Base-by-base conservation (phyloP, 2,888 invertebrate genomes). In the Synanthedon andrenaeformis region DNA sequence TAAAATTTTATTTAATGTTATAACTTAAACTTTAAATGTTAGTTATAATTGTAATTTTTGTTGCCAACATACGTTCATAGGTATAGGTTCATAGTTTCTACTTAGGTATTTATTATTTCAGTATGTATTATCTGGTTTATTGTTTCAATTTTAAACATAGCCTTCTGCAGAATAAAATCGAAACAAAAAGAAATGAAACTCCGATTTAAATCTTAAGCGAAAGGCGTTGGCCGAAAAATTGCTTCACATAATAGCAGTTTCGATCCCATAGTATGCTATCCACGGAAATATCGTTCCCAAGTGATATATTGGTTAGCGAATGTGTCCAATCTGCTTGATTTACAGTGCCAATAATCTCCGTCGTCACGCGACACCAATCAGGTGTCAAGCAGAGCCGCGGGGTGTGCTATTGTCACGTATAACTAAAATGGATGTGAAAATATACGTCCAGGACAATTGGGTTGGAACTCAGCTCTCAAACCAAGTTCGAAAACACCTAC, bases 291-390 rank as follows among this genome's bases (percentile, higher is more conserved):
- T 63, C 57, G 59, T 57, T 57, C 55, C 57, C 59, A 49, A 61
- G 76, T 57, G 76, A 79, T 80, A 73, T 75, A 82, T 76, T 64
- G 76, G 70, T 64, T 64, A 67, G 70, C 66, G 74, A 74, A 70
- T 70, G 71, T 67, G 78, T 77, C 79, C 82, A 80, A 81, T 82
- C 76, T 74, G 65, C 63, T 74, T 82, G 82, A 82, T 82, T 82
- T 83, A 83, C 75, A 67, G 71, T 61, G 65, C 73, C 82, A 82
- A 82, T 83, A 81, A 82, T 81, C 72, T 77, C 65, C 70, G 64
- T 65, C 70, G 81, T 77, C 75, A 78, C 74, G 71, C 70, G 64
- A 69, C 70, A 66, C 70, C 67, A 74, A 69, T 76, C 79, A 81
- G 75, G 75, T 81, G 76, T 72, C 75, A 66, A 58, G 60, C 65